Evolutionary conservation across 2,113 vertebrate genomes (phyloP).

Genomic region (Sander vitreus): DNA sequence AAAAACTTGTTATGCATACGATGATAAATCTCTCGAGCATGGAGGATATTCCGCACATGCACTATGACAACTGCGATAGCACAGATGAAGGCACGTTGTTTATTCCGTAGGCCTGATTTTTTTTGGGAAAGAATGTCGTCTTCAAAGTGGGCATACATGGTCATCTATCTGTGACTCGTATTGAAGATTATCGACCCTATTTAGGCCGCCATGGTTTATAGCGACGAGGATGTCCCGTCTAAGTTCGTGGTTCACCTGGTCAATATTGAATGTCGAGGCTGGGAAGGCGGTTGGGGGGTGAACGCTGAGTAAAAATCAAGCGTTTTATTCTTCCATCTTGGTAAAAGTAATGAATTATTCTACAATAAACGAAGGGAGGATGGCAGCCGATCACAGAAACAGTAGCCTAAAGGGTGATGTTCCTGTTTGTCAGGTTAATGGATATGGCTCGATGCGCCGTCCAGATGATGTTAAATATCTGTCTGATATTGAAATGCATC

Average conservation of each 20-base stretch:
- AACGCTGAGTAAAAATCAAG: constrained; percentile 39
- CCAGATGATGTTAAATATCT: constrained; percentile 34
- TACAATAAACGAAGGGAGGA: constrained; percentile 30
- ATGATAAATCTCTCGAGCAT: constrained; percentile 13
- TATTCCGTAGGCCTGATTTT: constrained; percentile 61
- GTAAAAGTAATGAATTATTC: constrained; percentile 64
- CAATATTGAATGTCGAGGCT: constrained; percentile 57
- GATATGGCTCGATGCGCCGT: constrained; percentile 60
- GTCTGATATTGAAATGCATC: constrained; percentile 43
- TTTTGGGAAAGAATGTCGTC: constrained; percentile 47
- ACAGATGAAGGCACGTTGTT: constrained; percentile 68
- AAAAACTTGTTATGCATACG: constrained; percentile 60
- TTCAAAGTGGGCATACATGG: constrained; percentile 64
- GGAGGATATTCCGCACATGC: constrained; percentile 52
- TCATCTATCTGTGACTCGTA: constrained; percentile 62
- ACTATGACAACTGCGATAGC: constrained; percentile 66
- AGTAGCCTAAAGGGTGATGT: constrained; percentile 60
- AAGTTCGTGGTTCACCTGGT: constrained; percentile 81
- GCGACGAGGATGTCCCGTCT: constrained; percentile 77
- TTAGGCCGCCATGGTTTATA: constrained; percentile 76
- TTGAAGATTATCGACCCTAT: constrained; percentile 71
- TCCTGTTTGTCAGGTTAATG: constrained; percentile 63
- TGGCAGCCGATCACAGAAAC: constrained; percentile 54
- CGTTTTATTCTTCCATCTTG: constrained; percentile 70
- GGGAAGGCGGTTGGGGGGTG: constrained; percentile 17